A percentile compares a stretch with the other conserved stretches of the same genome.
phyloP scores from a whole-genome alignment of 2,113 vertebrate genomes.

The Montifringilla adamsi region DNA sequence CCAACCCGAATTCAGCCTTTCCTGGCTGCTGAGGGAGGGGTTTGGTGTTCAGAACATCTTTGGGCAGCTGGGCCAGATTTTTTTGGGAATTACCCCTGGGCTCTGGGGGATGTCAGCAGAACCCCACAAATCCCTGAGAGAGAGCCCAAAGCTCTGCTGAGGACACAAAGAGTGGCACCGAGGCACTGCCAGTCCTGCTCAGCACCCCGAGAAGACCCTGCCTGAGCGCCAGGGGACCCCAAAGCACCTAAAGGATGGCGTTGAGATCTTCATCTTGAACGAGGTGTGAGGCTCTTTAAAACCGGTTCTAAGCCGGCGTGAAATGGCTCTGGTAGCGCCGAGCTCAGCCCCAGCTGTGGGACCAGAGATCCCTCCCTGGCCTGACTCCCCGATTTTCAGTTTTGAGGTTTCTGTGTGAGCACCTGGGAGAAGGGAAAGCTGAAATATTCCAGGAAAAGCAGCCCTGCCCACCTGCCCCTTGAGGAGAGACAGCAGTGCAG shows the following conservation, averaged over 20 bases:
- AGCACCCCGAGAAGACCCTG: neutral
- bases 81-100: neutral
- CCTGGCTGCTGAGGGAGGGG: neutral
- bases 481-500: no score
- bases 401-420: neutral
- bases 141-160: neutral
- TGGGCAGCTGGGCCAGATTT: neutral
- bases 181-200: neutral
- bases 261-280: fast-evolving
- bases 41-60: neutral
- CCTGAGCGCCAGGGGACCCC: neutral
- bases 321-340: fast-evolving
- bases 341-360: neutral
- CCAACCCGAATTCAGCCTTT: neutral
- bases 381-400: neutral
- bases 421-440: neutral
- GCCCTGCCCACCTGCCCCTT: neutral
- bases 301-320: neutral
- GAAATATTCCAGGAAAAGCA: neutral
- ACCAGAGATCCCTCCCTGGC: no score
- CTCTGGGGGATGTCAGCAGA: neutral
- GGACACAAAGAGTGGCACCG: neutral
- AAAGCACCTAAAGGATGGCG: fast-evolving
- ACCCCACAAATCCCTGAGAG: neutral
- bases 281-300: neutral